These are phyloP conservation scores for Triplophysa bombifrons DNA, from an alignment of 2,797 vertebrate species.

Conservation along the genomic window DNA sequence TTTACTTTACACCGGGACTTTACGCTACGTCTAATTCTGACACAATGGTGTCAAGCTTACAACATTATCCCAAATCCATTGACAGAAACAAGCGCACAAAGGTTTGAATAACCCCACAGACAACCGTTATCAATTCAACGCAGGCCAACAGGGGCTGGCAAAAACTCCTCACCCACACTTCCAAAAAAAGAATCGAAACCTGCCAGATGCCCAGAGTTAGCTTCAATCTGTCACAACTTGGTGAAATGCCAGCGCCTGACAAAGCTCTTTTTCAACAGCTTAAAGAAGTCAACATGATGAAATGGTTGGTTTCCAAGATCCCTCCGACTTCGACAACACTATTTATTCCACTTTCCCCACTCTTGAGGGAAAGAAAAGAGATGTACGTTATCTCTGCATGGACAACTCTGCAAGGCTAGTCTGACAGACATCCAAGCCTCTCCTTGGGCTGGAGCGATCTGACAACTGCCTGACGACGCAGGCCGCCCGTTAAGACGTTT, in stretches of 20 bases:
- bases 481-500: conserved; percentile 60
- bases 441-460: conserved; percentile 48
- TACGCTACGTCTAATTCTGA: conserved; percentile 46
- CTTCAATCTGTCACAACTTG: conserved; percentile 77
- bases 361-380: conserved; percentile 70
- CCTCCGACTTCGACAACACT: conserved; percentile 66
- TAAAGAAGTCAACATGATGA: conserved; percentile 81
- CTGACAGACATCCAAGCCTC: conserved; percentile 60
- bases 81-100: conserved; percentile 65
- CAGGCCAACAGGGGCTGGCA: conserved; percentile 60
- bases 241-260: conserved; percentile 75
- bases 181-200: conserved; percentile 62
- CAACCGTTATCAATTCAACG: conserved; percentile 71
- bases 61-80: conserved; percentile 60
- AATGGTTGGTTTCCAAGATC: conserved; percentile 77
- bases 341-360: conserved; percentile 69
- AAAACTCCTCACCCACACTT: conserved; percentile 41
- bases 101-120: conserved; percentile 71
- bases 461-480: conserved; percentile 61
- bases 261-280: conserved; percentile 78
- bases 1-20: conserved; percentile 7
- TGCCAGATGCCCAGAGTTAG: conserved; percentile 64
- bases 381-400: conserved; percentile 49
- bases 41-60: conserved; percentile 50
- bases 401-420: conserved; percentile 1